Evolutionary conservation across 2,113 vertebrate species (phyloP).

Genomic region (Psittacara wagleri): DNA sequence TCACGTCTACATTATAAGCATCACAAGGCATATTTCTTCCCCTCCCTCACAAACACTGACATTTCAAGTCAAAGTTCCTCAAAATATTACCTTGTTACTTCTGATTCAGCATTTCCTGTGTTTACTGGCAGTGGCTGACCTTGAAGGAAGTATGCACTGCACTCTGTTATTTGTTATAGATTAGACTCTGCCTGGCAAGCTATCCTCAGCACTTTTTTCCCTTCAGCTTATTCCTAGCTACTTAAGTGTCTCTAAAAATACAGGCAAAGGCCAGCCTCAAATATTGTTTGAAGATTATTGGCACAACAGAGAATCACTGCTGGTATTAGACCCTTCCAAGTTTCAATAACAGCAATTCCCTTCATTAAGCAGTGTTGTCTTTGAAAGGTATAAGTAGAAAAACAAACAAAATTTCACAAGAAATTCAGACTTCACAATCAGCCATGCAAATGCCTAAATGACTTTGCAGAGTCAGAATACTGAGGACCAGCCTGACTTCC

Average conservation of each 20-base stretch:
- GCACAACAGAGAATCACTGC: not conserved
- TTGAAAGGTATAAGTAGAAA: not conserved
- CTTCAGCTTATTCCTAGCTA: not conserved
- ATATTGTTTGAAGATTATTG: not conserved
- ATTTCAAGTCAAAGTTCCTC: not conserved
- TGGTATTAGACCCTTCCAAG: not conserved
- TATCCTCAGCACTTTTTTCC: not conserved
- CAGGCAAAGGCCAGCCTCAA: not conserved
- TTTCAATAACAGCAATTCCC: not conserved
- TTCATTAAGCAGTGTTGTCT: not conserved
- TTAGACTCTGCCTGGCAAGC: not conserved
- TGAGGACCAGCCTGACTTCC: not conserved
- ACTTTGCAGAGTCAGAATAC: not conserved
- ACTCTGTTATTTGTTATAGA: not conserved
- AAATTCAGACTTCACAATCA: not conserved
- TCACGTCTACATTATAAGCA: not conserved
- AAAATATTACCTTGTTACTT: not conserved
- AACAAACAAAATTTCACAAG: not conserved
- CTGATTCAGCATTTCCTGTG: not conserved
- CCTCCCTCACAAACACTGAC: not conserved
- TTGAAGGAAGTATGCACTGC: not conserved
- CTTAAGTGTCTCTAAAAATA: not conserved
- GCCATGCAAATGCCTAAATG: not conserved
- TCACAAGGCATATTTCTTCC: not conserved
- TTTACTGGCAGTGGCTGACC: not conserved